A percentile compares a stretch with the other conserved stretches of the same genome.
phyloP scores from a whole-genome alignment of 2,113 vertebrate species.

The Ctenodactylus gundi region DNA sequence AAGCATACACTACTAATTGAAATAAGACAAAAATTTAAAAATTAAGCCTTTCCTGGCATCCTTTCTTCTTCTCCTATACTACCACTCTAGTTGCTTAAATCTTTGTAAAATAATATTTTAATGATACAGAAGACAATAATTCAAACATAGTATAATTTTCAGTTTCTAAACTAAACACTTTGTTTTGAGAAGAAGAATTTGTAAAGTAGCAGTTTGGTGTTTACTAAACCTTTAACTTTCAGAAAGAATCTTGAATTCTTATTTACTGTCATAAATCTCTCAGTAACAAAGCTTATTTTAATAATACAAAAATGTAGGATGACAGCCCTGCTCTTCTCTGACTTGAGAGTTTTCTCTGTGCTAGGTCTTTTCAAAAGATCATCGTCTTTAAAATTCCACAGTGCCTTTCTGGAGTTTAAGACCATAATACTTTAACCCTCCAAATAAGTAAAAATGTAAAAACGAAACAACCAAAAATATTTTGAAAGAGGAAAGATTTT shows the following conservation, averaged over 20 bases:
- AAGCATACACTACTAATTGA: too few relatives aligned
- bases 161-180: background rate
- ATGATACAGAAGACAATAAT: conserved; percentile 52
- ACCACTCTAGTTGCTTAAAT: conserved; percentile 2
- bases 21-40: too few relatives aligned
- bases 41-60: background rate
- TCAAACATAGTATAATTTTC: conserved; percentile 46
- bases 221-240: conserved; percentile 23
- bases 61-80: background rate
- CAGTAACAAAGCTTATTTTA: conserved; percentile 16
- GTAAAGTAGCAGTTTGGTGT: conserved; percentile 42
- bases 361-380: background rate
- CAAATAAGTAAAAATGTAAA: background rate
- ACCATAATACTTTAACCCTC: background rate
- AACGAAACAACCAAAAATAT: background rate
- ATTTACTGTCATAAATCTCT: conserved; percentile 48
- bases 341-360: background rate
- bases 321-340: background rate
- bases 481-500: background rate
- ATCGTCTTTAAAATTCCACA: background rate
- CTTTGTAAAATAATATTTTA: conserved; percentile 48
- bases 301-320: background rate
- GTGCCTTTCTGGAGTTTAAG: background rate
- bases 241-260: conserved; percentile 36
- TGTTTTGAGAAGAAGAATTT: conserved; percentile 44